A percentile compares a stretch with the other conserved stretches of the same genome.
phyloP scores from a whole-genome alignment of 2,113 vertebrate species.

The Petrocephalus microphthalmus region DNA sequence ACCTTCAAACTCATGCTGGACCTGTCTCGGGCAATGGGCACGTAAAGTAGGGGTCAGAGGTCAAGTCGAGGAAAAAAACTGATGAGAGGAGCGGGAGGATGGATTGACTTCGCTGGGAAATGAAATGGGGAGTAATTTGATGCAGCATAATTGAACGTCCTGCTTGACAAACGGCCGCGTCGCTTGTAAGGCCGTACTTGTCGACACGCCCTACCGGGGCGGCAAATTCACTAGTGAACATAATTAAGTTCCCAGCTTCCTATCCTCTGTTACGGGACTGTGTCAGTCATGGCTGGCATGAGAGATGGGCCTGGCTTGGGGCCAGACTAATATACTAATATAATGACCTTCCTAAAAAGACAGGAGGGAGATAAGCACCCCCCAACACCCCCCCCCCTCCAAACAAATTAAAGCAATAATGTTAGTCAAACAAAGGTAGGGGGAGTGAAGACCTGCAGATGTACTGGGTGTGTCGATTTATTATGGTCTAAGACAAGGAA shows the following conservation, averaged over 20 bases:
- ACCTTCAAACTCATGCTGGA: not conserved
- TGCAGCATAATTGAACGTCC: not conserved
- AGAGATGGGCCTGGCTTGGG: not conserved
- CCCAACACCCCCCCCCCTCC: no score
- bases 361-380: not conserved
- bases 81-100: not conserved
- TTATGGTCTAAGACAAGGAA: not conserved
- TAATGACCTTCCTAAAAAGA: not conserved
- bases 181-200: not conserved
- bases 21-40: not conserved
- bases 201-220: not conserved
- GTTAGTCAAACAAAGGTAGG: not conserved
- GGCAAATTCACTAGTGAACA: not conserved
- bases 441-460: not conserved
- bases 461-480: not conserved
- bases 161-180: not conserved
- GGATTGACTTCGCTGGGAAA: not conserved
- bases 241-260: not conserved
- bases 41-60: not conserved
- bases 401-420: not conserved
- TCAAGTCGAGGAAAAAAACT: not conserved
- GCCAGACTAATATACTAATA: not conserved
- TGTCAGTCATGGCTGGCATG: not conserved
- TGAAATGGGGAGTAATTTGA: not conserved
- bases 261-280: not conserved